Base-by-base conservation (phyloP, 2,888 invertebrate species). In the Nemoura dubitans region DNA sequence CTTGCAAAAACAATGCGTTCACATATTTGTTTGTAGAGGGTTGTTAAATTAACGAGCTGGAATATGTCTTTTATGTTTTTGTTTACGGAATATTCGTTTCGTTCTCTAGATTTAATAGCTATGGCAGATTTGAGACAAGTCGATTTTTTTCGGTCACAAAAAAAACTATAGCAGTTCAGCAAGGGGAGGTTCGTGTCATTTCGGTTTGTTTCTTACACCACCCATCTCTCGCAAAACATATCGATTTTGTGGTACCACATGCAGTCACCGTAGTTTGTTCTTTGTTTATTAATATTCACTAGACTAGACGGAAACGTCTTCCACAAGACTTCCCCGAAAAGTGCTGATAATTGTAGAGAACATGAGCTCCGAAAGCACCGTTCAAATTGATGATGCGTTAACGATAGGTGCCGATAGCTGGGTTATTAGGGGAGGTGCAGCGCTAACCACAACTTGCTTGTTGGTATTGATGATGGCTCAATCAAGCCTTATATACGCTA, bases 401-500 rank as follows among this genome's bases (percentile, higher is more conserved):
- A 59, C 6, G 2, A 59, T 7, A 59, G 59, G 59, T 59, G 59
- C 59, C 59, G 59, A 59, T 59, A 59, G 21, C 59, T 21, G 10
- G 59, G 59, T 21, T 59, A 59, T 59, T 59, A 36, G 59, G 59
- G 59, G 59, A 10, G 59, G 14, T 59, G 14, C 59, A 59, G 16
- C 21, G 21, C 21, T 16, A 21, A 36, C 36, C 59, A 21, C 59
- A 59, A 59, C 59, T 16, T 3, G 59, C 59, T 59, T 59, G 59
- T 59, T 59, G 59, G 21, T 59, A 59, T 59, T 59, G 59, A 59
- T 59, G 59, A 59, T 59, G 59, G 59, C 59, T 59, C 59, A 59
- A 59, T 59, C 59, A 59, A 59, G 59, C 59, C 59, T 59, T 59
- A 59, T 59, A 59, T 36, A 6, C 36, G 36, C 5, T 59, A 1